Conservation (phyloP, 2,797 vertebrate species). For the Lates japonicus region DNA sequence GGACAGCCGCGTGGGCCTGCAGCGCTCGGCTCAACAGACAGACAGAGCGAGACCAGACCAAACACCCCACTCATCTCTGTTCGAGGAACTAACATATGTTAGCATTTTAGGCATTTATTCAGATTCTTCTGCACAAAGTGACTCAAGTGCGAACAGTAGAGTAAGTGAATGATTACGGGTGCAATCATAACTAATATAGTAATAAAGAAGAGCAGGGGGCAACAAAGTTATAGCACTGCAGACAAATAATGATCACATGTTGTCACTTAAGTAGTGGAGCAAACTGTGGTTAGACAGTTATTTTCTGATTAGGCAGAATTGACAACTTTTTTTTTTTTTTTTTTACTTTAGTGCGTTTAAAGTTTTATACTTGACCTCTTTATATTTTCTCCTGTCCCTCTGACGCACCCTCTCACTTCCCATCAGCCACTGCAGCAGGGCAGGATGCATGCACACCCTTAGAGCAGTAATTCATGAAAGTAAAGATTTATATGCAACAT, state of each 20-base stretch:
- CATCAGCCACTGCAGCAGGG: slow-evolving; percentile 41
- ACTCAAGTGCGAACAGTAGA: slow-evolving; percentile 66
- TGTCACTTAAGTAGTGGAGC: slow-evolving; percentile 43
- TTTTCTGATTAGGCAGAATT: slow-evolving; percentile 41
- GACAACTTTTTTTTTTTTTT: slow-evolving; percentile 24
- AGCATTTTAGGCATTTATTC: slow-evolving; percentile 67
- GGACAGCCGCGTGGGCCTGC: slow-evolving; percentile 75
- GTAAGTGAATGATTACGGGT: slow-evolving; percentile 69
- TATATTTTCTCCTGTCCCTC: slow-evolving; percentile 1
- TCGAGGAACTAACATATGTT: slow-evolving; percentile 67
- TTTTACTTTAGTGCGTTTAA: background rate
- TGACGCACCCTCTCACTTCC: slow-evolving; percentile 17
- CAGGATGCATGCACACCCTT: slow-evolving; percentile 37
- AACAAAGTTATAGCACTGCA: slow-evolving; percentile 28
- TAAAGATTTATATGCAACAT: slow-evolving; percentile 54
- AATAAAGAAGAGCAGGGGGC: slow-evolving; percentile 54
- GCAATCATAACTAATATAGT: slow-evolving; percentile 70
- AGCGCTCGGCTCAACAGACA: slow-evolving; percentile 67
- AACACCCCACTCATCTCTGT: slow-evolving; percentile 74
- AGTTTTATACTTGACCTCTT: background rate
- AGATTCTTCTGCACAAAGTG: slow-evolving; percentile 44
- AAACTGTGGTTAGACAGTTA: slow-evolving; percentile 33
- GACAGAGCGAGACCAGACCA: slow-evolving; percentile 75
- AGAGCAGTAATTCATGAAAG: slow-evolving; percentile 75
- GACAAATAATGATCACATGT: slow-evolving; percentile 51